Base-by-base conservation (phyloP, 1,140 invertebrate species). In the Orius laevigatus region DNA sequence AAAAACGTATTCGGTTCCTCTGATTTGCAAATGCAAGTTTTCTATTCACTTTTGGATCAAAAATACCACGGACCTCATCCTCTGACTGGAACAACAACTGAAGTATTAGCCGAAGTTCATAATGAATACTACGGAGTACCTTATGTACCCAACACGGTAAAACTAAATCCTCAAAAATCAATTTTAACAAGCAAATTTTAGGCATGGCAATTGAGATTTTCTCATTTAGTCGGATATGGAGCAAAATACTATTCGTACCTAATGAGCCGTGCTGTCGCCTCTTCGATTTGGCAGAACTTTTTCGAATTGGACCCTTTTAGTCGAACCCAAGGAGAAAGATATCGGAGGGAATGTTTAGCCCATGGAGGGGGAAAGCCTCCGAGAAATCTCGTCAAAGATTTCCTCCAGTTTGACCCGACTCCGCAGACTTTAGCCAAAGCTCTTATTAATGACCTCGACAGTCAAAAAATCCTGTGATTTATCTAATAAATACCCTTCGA, bases 201-300 rank as follows among this genome's bases (percentile, higher is more conserved):
- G 75, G 90, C 93, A 9, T 97, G 90, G 88, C 93, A 98, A 61
- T 72, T 94, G 50, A 71, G 93, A 42, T 98, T 98, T 70, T 84
- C 89, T 49, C 95, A 99, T 67, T 66, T 98, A 25, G 86, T 97
- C 5, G 91, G 92, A 2, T 98, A 99, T 65, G 95, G 94, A 25
- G 92, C 91, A 0, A 96, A 95, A 66, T 98, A 98, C 68, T 98
- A 98, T 64, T 86, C 93, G 0, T 98, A 99, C 67, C 67, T 97
- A 41, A 81, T 97, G 58, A 96, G 94, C 0, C 74, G 87, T 56
- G 86, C 92, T 15, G 77, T 96, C 34, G 92, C 94, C 0, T 84
- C 87, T 19, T 80, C 79, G 69, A 92, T 95, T 53, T 98, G 94
- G 93, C 78, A 89, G 57, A 74, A 75, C 14, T 82, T 83, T 59